Base-by-base conservation (phyloP, 1,140 invertebrate species). In the Trypoxylus dichotomus region DNA sequence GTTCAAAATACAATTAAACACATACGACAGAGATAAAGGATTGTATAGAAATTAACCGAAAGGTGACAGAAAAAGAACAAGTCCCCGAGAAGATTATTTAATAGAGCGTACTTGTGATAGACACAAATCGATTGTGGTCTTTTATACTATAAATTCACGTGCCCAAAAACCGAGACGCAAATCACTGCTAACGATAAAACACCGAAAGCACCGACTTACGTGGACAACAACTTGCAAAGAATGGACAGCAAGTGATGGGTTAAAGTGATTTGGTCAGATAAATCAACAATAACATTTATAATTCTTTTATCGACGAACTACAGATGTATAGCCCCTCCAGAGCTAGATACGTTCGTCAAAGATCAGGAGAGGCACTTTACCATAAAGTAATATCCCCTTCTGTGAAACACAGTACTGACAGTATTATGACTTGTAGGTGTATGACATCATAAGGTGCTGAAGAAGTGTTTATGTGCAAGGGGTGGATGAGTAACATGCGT, bases 381-480 rank as follows among this genome's bases (percentile, higher is more conserved):
- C 32, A 11, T 2, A 13, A 74, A 24, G 42, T 32, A 3, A 19
- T 74, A 29, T 21, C 43, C 15, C 73, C 73, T 74, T 43, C 41
- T 15, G 73, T 74, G 1, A 74, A 74, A 21, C 73, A 43, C 41
- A 41, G 32, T 24, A 41, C 5, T 11, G 73, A 41, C 8, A 7
- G 7, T 21, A 24, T 74, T 42, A 74, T 43, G 73, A 74, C 3
- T 21, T 74, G 32, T 32, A 41, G 73, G 1, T 74, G 73, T 15
- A 74, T 74, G 73, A 25, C 41, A 3, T 7, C 73, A 11, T 11
- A 41, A 8, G 73, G 37, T 41, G 73, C 43, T 11, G 41, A 21
- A 42, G 32, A 74, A 43, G 73, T 74, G 7, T 43, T 43, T n/a
- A 2, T 74, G 21, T 74, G 32, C 41, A 41, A 74, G 37, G 73